A percentile compares a stretch with the other conserved stretches of the same genome.
phyloP scores from a whole-genome alignment of 2,113 vertebrate genomes.

The Bolborhynchus lineola region DNA sequence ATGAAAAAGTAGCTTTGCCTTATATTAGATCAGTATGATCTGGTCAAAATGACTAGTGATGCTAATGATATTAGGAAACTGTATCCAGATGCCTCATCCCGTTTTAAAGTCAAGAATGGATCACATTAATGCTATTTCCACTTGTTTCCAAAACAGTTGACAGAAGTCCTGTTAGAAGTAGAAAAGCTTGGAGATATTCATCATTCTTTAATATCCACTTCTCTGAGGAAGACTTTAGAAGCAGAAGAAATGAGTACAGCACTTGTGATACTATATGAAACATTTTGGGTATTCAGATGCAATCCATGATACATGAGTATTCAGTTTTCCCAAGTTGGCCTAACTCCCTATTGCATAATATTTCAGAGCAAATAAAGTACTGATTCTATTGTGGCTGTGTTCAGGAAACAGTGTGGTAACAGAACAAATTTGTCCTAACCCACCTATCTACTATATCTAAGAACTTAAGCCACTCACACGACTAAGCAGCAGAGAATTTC shows the following conservation, averaged over 20 bases:
- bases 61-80: neutral
- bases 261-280: neutral
- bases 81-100: neutral
- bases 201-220: neutral
- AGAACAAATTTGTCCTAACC: neutral
- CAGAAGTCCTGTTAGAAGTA: neutral
- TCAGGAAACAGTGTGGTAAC: neutral
- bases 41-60: neutral
- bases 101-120: neutral
- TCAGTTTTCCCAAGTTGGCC: neutral
- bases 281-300: neutral
- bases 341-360: neutral
- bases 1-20: neutral
- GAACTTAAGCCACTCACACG: neutral
- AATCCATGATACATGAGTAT: neutral
- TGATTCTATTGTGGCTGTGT: neutral
- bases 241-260: neutral
- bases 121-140: neutral
- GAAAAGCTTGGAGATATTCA: neutral
- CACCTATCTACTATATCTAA: neutral
- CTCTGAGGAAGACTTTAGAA: neutral
- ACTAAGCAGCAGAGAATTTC: neutral
- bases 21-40: neutral
- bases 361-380: neutral
- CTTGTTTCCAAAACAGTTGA: neutral